Evolutionary conservation across 1,140 invertebrate species (phyloP).

Genomic region (Heliconius nattereri): DNA sequence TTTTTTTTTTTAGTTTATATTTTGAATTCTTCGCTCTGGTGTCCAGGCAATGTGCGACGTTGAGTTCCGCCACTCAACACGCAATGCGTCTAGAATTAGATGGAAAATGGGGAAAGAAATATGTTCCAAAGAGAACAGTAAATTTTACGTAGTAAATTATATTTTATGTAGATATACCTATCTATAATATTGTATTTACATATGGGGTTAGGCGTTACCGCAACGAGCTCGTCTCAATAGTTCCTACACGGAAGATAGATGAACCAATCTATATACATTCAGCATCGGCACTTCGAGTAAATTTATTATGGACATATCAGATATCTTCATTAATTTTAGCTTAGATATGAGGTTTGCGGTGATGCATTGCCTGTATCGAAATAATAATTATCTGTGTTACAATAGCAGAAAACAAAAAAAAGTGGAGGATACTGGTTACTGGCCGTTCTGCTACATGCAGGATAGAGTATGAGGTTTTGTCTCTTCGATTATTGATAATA

Average conservation of each 20-base stretch:
- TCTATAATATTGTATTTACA: not conserved
- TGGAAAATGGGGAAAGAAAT: too few relatives aligned
- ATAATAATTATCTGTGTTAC: not conserved
- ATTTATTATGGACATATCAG: slow-evolving; percentile 3
- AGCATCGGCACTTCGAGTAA: not conserved
- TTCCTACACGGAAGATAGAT: slow-evolving; percentile 1
- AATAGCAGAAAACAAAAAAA: not conserved
- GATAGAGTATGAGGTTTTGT: too few relatives aligned
- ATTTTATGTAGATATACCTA: not conserved
- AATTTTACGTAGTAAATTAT: too few relatives aligned
- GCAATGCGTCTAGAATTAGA: too few relatives aligned
- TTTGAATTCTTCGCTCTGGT: too few relatives aligned
- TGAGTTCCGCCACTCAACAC: too few relatives aligned
- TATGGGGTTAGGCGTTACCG: not conserved
- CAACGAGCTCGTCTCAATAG: not conserved
- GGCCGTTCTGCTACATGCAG: too few relatives aligned
- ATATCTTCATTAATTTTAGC: slow-evolving; percentile 6
- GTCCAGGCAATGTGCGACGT: too few relatives aligned
- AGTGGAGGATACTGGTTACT: too few relatives aligned
- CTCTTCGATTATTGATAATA: too few relatives aligned
- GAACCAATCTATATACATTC: slow-evolving; percentile 3
- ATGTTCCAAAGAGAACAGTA: too few relatives aligned
- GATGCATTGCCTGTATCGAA: not conserved
- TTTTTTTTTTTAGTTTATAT: too few relatives aligned
- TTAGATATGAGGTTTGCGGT: not conserved